phyloP scores from a whole-genome alignment of 2,888 invertebrate genomes.

The Chromoteleia sp. region DNA sequence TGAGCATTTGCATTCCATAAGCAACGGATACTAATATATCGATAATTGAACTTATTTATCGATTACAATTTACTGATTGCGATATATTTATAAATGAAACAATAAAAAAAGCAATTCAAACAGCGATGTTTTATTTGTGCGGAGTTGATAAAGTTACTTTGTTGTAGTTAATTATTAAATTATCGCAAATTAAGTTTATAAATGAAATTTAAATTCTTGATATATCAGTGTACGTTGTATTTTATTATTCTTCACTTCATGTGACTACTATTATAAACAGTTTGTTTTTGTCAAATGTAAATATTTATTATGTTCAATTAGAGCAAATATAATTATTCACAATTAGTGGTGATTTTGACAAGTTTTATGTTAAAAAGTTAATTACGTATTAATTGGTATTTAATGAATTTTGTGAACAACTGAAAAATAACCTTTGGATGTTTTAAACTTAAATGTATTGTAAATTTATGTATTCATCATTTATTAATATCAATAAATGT shows the following conservation, averaged over 20 bases:
- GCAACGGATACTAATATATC: no score
- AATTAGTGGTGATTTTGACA: neutral
- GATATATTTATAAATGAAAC: no score
- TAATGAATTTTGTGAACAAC: no score
- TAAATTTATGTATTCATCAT: no score
- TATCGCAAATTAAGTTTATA: no score
- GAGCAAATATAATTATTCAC: neutral
- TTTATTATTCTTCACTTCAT: neutral
- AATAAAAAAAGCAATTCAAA: no score
- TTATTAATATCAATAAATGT: no score
- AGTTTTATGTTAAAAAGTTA: neutral
- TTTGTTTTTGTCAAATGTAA: neutral
- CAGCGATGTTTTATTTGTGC: no score
- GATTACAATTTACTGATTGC: no score
- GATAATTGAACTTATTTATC: no score
- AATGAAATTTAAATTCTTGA: neutral
- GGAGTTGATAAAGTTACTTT: neutral
- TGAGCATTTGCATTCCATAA: neutral
- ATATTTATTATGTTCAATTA: neutral
- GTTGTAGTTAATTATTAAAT: neutral
- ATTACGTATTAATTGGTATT: neutral
- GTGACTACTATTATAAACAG: neutral
- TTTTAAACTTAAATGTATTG: no score
- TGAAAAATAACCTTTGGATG: no score
- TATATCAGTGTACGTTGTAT: neutral